Conservation (phyloP, 2,888 invertebrate species). For the Orgyia antiqua region DNA sequence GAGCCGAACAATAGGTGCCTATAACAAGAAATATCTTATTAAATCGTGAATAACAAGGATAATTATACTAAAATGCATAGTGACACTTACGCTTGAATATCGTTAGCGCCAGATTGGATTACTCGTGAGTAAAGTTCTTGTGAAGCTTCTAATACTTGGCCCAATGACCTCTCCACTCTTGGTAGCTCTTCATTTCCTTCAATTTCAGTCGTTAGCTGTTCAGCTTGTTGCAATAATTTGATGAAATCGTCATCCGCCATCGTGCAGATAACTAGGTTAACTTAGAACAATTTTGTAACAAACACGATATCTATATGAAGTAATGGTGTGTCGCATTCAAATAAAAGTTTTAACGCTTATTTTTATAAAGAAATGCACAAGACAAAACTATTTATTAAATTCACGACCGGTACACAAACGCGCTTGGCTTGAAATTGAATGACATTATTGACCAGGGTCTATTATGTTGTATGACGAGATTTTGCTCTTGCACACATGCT, state of each 20-base stretch:
- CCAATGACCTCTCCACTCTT: slow-evolving; percentile 91
- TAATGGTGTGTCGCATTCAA: too few relatives aligned
- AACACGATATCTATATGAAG: not conserved
- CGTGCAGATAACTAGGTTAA: slow-evolving; percentile 54
- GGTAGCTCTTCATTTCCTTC: slow-evolving; percentile 90
- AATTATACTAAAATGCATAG: not conserved
- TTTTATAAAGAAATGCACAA: too few relatives aligned
- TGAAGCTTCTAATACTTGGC: slow-evolving; percentile 94
- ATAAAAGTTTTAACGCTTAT: too few relatives aligned
- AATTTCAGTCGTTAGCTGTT: slow-evolving; percentile 93
- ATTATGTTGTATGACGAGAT: too few relatives aligned
- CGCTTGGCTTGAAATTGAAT: too few relatives aligned
- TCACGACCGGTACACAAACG: not conserved
- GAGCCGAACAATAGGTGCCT: slow-evolving; percentile 94
- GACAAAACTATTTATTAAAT: too few relatives aligned
- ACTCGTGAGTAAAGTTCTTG: slow-evolving; percentile 92
- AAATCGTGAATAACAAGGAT: not conserved
- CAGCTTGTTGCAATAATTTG: slow-evolving; percentile 93
- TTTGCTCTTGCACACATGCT: too few relatives aligned
- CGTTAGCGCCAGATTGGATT: slow-evolving; percentile 90
- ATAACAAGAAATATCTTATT: slow-evolving; percentile 26
- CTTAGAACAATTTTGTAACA: slow-evolving; percentile 1
- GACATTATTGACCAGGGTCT: too few relatives aligned
- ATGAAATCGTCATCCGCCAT: slow-evolving; percentile 84
- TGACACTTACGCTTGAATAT: slow-evolving; percentile 91